phyloP scores from a whole-genome alignment of 2,888 invertebrate species.

The Phaonia tiefii region DNA sequence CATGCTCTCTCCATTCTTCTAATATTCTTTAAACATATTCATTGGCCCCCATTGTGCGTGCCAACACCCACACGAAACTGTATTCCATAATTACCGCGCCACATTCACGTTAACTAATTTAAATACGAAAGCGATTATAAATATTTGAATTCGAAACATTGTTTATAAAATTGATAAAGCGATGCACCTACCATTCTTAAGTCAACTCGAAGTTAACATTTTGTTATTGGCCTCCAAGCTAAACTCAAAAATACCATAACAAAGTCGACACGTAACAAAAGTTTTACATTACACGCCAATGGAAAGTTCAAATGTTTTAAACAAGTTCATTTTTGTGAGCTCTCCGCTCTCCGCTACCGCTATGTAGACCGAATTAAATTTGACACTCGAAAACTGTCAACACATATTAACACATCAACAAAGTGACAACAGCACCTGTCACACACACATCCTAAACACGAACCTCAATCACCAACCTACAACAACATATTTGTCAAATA shows the following conservation, averaged over 20 bases:
- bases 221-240: neutral
- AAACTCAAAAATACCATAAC: neutral
- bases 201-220: neutral
- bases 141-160: too few species aligned
- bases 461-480: neutral
- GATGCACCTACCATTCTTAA: too few species aligned
- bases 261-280: neutral
- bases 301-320: constrained; percentile 18
- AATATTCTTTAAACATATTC: too few species aligned
- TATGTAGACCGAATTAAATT: constrained; percentile 45
- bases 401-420: constrained; percentile 66
- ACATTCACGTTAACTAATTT: too few species aligned
- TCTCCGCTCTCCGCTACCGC: constrained; percentile 7
- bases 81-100: too few species aligned
- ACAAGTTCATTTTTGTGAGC: constrained; percentile 29
- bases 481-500: constrained; percentile 46
- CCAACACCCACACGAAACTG: too few species aligned
- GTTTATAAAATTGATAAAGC: too few species aligned
- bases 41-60: too few species aligned
- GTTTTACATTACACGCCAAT: neutral
- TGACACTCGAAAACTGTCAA: constrained; percentile 70
- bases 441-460: constrained; percentile 28
- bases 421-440: constrained; percentile 49
- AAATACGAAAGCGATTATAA: too few species aligned
- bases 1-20: too few species aligned